Base-by-base conservation (phyloP, 2,113 vertebrate species). In the Callorhinus ursinus region DNA sequence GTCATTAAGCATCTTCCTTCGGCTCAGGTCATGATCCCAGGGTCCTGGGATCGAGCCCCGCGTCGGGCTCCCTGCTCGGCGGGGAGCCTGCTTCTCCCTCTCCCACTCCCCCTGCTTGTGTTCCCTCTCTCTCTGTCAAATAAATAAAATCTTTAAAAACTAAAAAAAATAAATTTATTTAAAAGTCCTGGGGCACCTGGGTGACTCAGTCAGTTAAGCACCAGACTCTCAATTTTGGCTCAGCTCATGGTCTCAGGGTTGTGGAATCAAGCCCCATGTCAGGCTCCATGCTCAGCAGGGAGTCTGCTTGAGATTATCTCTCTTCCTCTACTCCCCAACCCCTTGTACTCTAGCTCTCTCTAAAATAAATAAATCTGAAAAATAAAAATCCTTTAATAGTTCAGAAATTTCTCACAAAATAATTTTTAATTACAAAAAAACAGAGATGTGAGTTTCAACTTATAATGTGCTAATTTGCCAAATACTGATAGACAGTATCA, bases 361-460 rank as follows among this genome's bases (percentile, higher is more conserved):
- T n/a, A 69, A 69, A n/a, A n/a, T n/a, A 67, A n/a, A 67, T 67
- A 67, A 67, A 69, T 69, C 7, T 69, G n/a, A 18, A 19, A 67
- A 67, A 57, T 18, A 79, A 96, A 96, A 92, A 59, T 16, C 33
- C 4, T 87, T 86, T 79, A 49, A 69, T 19, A 42, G 9, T 33
- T 86, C 39, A 95, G 46, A 57, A 63, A 63, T 57, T 88, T 93
- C 53, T 95, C 31, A 24, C 46, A 61, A 83, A 26, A 72, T 49
- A 69, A 49, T 61, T 80, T 94, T 90, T 80, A 82, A 82, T 55
- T 67, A 93, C 55, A 74, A 65, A 97, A 93, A 93, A 76, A 82
- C 69, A 79, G 24, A 63, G 39, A 85, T 15, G 71, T 10, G 33
- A 88, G 7, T 87, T 88, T 96, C 51, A 88, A 85, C 15, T 39